phyloP scores from a whole-genome alignment of 2,888 invertebrate genomes.

The Tenthredo livida region DNA sequence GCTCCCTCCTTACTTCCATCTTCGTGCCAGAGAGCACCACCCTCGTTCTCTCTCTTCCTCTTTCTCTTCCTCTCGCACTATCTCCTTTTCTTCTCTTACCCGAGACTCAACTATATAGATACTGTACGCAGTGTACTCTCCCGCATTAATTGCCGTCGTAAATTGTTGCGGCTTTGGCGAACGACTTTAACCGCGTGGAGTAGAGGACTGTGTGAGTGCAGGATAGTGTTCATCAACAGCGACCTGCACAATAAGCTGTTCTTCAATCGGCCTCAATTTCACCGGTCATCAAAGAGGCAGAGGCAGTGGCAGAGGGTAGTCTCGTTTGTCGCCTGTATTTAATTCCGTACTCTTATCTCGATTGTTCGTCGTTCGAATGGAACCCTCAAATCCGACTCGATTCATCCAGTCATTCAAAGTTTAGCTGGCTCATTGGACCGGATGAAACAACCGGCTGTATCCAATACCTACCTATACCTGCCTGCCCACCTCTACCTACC shows the following conservation, averaged over 20 bases:
- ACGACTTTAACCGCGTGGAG: slow-evolving; percentile 38
- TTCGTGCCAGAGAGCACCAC: slow-evolving; percentile 56
- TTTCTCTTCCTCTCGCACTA: slow-evolving; percentile 58
- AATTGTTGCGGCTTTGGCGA: slow-evolving; percentile 71
- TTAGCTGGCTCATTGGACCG: slow-evolving; percentile 7
- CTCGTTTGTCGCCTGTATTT: not conserved
- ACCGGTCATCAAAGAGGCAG: not conserved
- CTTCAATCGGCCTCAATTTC: not conserved
- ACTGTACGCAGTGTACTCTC: slow-evolving; percentile 74
- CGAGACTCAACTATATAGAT: slow-evolving; percentile 58
- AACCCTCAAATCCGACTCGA: not conserved
- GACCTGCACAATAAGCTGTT: slow-evolving; percentile 12
- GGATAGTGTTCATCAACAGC: not conserved
- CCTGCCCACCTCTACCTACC: not conserved
- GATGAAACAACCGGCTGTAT: slow-evolving; percentile 29
- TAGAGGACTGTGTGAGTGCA: not conserved
- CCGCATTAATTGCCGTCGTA: slow-evolving; percentile 78
- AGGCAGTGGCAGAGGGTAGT: not conserved
- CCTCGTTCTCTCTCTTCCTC: slow-evolving; percentile 55
- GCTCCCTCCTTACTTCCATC: slow-evolving; percentile 55
- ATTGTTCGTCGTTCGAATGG: not conserved
- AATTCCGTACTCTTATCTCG: not conserved
- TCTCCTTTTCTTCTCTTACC: slow-evolving; percentile 54
- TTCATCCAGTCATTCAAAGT: not conserved
- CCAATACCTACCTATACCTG: not conserved